phyloP scores from a whole-genome alignment of 2,888 invertebrate genomes.

The Daptonema setosum region DNA sequence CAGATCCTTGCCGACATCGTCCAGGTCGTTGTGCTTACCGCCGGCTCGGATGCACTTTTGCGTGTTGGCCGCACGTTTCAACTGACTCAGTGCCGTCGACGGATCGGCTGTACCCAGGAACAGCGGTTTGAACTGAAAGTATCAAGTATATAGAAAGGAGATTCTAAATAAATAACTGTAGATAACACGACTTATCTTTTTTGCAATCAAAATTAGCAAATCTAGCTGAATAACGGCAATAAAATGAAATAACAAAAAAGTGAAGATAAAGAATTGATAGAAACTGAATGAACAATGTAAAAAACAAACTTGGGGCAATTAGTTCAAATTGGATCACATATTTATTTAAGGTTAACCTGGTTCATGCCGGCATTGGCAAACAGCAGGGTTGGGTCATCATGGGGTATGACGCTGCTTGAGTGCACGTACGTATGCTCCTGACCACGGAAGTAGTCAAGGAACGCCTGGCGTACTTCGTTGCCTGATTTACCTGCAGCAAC shows the following conservation, averaged over 20 bases:
- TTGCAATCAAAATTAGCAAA: too few relatives aligned
- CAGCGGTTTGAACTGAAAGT: constrained; percentile 66
- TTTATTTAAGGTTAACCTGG: constrained; percentile 42
- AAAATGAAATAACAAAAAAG: not conserved
- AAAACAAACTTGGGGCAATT: too few relatives aligned
- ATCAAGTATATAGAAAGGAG: not conserved
- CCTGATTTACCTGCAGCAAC: too few relatives aligned
- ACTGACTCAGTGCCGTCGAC: constrained; percentile 76
- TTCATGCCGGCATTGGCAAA: constrained; percentile 99
- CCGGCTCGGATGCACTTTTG: constrained; percentile 96
- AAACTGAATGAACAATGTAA: too few relatives aligned
- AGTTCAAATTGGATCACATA: too few relatives aligned
- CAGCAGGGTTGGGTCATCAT: constrained; percentile 86
- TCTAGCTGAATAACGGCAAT: too few relatives aligned
- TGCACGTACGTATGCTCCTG: constrained; percentile 73
- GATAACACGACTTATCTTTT: too few relatives aligned
- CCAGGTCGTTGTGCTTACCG: constrained; percentile 96
- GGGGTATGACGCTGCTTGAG: constrained; percentile 85
- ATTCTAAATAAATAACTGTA: too few relatives aligned
- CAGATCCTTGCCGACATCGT: constrained; percentile 97
- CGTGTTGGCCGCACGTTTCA: constrained; percentile 61
- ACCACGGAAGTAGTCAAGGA: not conserved
- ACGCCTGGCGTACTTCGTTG: not conserved
- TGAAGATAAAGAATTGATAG: not conserved
- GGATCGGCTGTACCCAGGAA: constrained; percentile 89